Evolutionary conservation across 2,888 invertebrate genomes (phyloP), one percentile per base, ranked within the genome.

Genomic region (Lepidochrysops patricia): DNA sequence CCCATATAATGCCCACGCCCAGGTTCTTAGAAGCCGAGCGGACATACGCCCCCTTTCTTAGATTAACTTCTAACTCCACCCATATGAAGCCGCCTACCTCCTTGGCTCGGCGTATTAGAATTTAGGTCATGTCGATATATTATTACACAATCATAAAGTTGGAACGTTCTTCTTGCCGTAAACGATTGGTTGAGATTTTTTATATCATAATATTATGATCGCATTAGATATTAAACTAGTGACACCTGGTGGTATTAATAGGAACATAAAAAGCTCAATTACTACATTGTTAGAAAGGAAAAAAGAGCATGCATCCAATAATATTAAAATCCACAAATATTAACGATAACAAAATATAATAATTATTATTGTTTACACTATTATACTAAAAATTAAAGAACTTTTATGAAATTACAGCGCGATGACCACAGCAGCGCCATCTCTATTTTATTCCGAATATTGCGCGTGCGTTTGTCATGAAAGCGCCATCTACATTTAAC

Each of bases 41-140:
- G 26, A 34, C 26, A 34, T 72, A 72, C 82, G 71, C 86, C 86
- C 73, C 66, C 74, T 80, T 77, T 85, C 86, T 87, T 87, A 81
- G 73, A 77, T 82, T 74, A 71, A 67, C 49, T 43, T 63, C 37
- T 63, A 68, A 65, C 71, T 66, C 80, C 75, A 69, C 77, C 76
- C 70, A 72, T 66, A 64, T 69, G 54, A 58, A 34, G 60, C 70
- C 71, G 69, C 69, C 70, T 68, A 65, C 58, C 57, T 63, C 43
- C 63, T 63, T 64, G 34, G 43, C 37, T 49, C 48, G 62, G 69
- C 69, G 71, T 68, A 13, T 63, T 70, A 43, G 43, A 43, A 43
- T 43, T 43, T 43, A 54, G 29, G 54, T 54, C 54, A 54, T 29
- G 27, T 29, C 52, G 52, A 27, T 15, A 52, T 35, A 35, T 35